Conservation (phyloP, 1,140 invertebrate genomes). For the Kradibia gibbosae region DNA sequence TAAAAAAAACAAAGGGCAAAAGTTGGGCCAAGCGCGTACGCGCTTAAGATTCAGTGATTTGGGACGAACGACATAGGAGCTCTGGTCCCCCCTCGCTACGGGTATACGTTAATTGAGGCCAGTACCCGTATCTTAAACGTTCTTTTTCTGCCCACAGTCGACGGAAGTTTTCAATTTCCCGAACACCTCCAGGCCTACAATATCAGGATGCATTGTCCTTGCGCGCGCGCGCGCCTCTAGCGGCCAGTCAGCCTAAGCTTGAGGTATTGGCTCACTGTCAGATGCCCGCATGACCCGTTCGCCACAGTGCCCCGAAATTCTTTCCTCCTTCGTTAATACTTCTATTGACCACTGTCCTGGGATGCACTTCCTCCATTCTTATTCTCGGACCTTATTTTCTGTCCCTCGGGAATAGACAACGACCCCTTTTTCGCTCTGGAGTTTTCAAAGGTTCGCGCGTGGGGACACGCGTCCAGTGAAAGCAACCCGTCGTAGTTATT, state of each 20-base stretch:
- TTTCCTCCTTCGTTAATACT: not conserved
- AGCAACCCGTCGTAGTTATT: not conserved
- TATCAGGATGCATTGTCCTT: not conserved
- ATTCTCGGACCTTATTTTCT: not conserved
- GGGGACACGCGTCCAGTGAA: slow-evolving; percentile 25
- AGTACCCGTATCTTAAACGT: no score
- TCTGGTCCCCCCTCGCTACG: not conserved
- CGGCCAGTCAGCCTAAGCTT: not conserved
- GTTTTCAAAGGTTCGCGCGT: not conserved
- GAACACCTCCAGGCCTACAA: not conserved
- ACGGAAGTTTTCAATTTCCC: slow-evolving; percentile 28
- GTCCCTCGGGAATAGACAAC: not conserved
- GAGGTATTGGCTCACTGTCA: not conserved
- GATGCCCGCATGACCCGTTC: slow-evolving; percentile 21
- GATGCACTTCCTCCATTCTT: slow-evolving; percentile 24
- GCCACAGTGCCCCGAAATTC: not conserved
- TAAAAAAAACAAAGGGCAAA: not conserved
- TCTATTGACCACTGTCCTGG: not conserved
- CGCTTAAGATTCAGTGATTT: not conserved
- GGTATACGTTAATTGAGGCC: no score
- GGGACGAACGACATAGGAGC: not conserved
- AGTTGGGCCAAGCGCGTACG: not conserved
- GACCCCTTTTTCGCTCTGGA: slow-evolving; percentile 1
- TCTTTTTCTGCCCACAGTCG: not conserved
- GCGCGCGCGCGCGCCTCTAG: not conserved